Percentiles rank a stretch among this genome's conserved stretches.
phyloP scores from a whole-genome alignment of 2,113 vertebrate genomes.

The Proteles cristata region DNA sequence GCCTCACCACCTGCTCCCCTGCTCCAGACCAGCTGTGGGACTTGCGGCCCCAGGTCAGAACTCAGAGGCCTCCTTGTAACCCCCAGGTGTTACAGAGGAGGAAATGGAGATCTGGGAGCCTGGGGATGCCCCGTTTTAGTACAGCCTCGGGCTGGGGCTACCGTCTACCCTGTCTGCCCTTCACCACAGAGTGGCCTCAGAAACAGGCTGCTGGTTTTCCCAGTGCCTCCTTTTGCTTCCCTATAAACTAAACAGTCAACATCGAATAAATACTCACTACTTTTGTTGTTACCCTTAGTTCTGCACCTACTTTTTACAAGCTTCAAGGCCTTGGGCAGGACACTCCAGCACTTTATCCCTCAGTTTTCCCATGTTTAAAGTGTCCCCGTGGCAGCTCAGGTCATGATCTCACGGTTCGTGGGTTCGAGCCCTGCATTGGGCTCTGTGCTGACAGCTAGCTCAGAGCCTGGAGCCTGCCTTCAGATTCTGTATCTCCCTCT shows the following conservation, averaged over 20 bases:
- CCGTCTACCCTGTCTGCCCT: fast-evolving
- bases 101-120: background rate
- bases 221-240: background rate
- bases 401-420: background rate
- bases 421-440: background rate
- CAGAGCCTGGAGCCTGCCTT: no score
- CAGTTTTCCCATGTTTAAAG: background rate
- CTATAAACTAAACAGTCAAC: background rate
- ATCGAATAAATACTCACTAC: background rate
- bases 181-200: background rate
- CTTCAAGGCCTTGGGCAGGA: background rate
- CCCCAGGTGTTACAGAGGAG: background rate
- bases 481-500: no score
- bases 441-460: background rate
- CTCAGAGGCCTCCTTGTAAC: background rate
- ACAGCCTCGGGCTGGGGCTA: background rate
- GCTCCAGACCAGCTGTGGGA: background rate
- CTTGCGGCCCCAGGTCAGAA: background rate
- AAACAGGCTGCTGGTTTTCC: background rate
- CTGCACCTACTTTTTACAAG: background rate
- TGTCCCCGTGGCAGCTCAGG: background rate
- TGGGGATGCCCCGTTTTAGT: background rate
- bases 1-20: constrained; percentile 34
- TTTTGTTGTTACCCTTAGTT: background rate
- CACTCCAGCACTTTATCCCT: background rate